Evolutionary conservation across 2,888 invertebrate species (phyloP).

Genomic region (Mantis religiosa): DNA sequence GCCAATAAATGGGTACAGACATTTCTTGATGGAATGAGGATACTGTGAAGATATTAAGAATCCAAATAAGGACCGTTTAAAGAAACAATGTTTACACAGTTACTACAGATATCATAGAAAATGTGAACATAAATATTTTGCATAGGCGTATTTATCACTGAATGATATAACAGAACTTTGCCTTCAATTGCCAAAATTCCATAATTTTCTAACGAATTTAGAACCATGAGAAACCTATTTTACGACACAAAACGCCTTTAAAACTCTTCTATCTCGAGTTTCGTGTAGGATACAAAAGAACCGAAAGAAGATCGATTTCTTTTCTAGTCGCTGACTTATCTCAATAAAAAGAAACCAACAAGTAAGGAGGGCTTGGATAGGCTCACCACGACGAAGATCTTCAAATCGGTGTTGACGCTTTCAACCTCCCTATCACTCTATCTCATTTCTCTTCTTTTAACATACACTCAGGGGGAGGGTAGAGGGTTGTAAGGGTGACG

Average conservation of each 20-base stretch:
- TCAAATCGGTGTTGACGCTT: background rate
- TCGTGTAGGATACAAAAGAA: background rate
- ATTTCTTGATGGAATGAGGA: no score
- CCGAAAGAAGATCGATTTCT: background rate
- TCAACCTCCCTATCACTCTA: background rate
- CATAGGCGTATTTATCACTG: no score
- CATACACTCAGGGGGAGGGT: background rate
- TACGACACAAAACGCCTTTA: background rate
- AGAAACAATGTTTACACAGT: no score
- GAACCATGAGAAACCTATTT: background rate
- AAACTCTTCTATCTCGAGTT: background rate
- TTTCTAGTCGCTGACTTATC: background rate
- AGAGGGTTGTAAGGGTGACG: background rate
- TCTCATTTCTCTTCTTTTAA: constrained; percentile 4
- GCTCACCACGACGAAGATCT: background rate
- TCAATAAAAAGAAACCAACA: background rate
- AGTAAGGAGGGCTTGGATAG: background rate
- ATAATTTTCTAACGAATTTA: background rate
- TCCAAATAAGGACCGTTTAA: no score
- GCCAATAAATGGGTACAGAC: no score
- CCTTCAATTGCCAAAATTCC: no score
- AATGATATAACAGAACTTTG: no score
- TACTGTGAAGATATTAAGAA: no score
- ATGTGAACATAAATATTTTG: no score
- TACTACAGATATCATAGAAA: no score